Evolutionary conservation across 2,797 vertebrate species (phyloP), one percentile per base, ranked within the genome.

Genomic region (Todus mexicanus): DNA sequence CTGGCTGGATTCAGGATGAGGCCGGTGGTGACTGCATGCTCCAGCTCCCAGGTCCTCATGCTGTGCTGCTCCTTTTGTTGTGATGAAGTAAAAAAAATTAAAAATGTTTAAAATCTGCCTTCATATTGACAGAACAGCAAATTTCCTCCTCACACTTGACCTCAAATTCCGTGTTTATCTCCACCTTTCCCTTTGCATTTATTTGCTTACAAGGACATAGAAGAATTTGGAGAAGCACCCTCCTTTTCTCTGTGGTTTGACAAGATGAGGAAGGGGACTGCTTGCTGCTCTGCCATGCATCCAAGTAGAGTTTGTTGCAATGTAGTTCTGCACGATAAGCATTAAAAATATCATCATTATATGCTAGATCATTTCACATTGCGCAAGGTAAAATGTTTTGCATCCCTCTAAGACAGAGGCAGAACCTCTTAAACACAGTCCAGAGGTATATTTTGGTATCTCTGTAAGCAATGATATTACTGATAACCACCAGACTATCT

Each of bases 281-380:
- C 45, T 87, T 18, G 16, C 18, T 74, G 69, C 56, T 83, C 61
- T 77, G 79, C 66, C 3, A 2, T 66, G 73, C 73, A 81, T 83
- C 87, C 54, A 66, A 83, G 85, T 89, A 70, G 92, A 87, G 82
- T 64, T 2, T 64, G 61, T n/a, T 85, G 59, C 33, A 81, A 84
- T 56, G 40, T 75, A 96, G 70, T 75, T 93, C 82, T 95, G 87
- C 87, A 87, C 64, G 84, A 91, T 87, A 92, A 87, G 93, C 84
- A 89, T 87, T 31, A 73, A 93, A 94, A 68, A 96, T 82, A 60
- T 12, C 12, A 23, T 79, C 37, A 75, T 96, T 93, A 93, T 75
- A 92, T 89, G 82, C 87, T 72, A 66, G 82, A 87, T 90, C 72
- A 59, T 93, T 70, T 91, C 75, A 73, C 78, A 70, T 69, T 70